phyloP scores from a whole-genome alignment of 2,797 vertebrate species.

The Protonibea diacanthus region DNA sequence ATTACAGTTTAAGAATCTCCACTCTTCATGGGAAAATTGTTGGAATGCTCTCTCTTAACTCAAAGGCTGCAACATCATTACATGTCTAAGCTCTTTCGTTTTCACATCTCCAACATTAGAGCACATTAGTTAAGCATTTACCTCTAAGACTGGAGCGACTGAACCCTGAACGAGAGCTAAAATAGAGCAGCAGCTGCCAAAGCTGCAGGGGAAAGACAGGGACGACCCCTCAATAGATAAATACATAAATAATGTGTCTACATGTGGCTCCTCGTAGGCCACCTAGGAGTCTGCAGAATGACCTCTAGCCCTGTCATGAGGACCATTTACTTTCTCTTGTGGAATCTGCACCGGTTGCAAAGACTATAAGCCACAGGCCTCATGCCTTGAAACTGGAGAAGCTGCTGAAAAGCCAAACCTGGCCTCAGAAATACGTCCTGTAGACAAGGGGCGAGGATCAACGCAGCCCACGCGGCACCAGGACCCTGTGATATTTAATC shows the following conservation, averaged over 20 bases:
- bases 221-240: conserved; percentile 55
- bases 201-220: conserved; percentile 52
- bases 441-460: conserved; percentile 81
- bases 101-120: conserved; percentile 34
- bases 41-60: neutral
- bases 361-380: conserved; percentile 73
- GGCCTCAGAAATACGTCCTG: conserved; percentile 81
- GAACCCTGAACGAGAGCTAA: conserved; percentile 57
- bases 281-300: conserved; percentile 63
- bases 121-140: conserved; percentile 35
- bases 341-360: conserved; percentile 85
- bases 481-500: conserved; percentile 83
- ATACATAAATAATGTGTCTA: conserved; percentile 72
- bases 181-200: conserved; percentile 80
- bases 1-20: too few relatives aligned
- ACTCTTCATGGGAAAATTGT: neutral
- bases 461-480: conserved; percentile 70
- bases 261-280: conserved; percentile 73
- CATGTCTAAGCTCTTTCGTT: conserved; percentile 37
- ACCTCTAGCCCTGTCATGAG: conserved; percentile 73
- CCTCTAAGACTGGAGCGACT: conserved; percentile 25
- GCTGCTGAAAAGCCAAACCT: conserved; percentile 86
- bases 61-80: neutral
- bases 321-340: conserved; percentile 79
- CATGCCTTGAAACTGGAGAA: conserved; percentile 84